Base-by-base conservation (phyloP, 2,888 invertebrate genomes). In the Cantharis nigra region DNA sequence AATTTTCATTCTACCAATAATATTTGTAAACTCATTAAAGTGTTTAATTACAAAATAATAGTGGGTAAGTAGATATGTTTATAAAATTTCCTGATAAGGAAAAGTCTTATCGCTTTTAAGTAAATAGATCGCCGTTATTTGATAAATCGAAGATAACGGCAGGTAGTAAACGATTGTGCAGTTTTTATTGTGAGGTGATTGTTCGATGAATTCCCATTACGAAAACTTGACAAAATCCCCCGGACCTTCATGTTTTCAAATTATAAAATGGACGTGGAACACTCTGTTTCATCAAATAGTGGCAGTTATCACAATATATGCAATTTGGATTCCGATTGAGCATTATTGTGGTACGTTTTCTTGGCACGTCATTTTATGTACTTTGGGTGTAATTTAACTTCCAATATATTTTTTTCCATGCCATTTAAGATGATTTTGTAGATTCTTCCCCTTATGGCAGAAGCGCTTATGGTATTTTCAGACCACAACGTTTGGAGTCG, bases 291-390 rank as follows among this genome's bases (percentile, higher is more conserved):
- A 82, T 79, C 83, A 83, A 75, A 78, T 75, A 14, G 62, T 81
- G n/a, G 81, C 81, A 5, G 81, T 80, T 33, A 26, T 82, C 18
- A 74, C 80, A 9, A 69, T 81, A 63, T 81, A 78, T 74, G 63
- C 78, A 3, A 79, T 82, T 69, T 83, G 81, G 80, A 74, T 79
- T 28, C 77, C 81, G 9, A 77, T 80, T 65, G 67, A 79, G 76
- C 65, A 79, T 74, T 77, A 78, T 69, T 49, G 49, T 7, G 64
- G 65, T 26, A 20, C 69, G 28, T 78, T 80, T 76, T 78, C 87
- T 3, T 86, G 86, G 84, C 87, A 87, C 80, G 86, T 87, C 9
- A 85, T 87, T 75, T 82, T 87, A 63, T 87, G 85, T 70, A 87
- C 87, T 11, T 79, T 87, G 69, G 87, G 87, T 80, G 87, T 87